Evolutionary conservation across 2,113 vertebrate genomes (phyloP), one percentile per base, ranked within the genome.

Genomic region (Pristiophorus japonicus): DNA sequence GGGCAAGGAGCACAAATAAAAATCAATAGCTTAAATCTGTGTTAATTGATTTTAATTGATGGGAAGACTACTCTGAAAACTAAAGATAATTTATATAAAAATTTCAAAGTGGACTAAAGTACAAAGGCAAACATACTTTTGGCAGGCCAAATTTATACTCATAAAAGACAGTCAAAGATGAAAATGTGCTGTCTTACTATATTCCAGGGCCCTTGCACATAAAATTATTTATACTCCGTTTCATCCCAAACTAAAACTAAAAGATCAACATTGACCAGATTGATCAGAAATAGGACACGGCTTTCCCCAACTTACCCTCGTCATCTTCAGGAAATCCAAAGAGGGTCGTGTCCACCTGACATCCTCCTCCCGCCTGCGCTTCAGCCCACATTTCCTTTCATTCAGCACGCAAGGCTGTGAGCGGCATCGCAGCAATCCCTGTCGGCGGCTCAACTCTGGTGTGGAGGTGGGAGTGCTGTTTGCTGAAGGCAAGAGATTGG

Each of bases 251-350:
- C 16, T 12, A 66, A 42, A 66, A 93, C 16, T 27, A 93, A 42
- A 66, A 93, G 62, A 62, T 91, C 62, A 91, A 18, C 94, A 95
- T 95, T 95, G 6, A 85, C 4, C 55, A 95, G 11, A 95, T 95
- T 95, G 6, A 85, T 1, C 55, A 95, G 11, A 78, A 63, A 22
- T 14, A 38, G 20, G 14, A 30, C 20, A 11, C 55, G 47, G 22
- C 95, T 38, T 84, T 78, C 42, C 66, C 65, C 42, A 62, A 51
- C 97, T 98, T 97, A 98, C 98, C 97, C 96, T 96, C 10, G 97
- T 98, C 98, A 98, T 98, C 97, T 98, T 98, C 95, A 98, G 97
- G 96, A 98, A 98, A 97, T 98, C 97, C 96, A 98, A 96, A 3
- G 97, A 98, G 4, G 97, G 98, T 18, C 98, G 97, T 45, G 96